Evolutionary conservation across 2,113 vertebrate genomes (phyloP), one percentile per base, ranked within the genome.

Genomic region (Sinocyclocheilus anshuiensis): DNA sequence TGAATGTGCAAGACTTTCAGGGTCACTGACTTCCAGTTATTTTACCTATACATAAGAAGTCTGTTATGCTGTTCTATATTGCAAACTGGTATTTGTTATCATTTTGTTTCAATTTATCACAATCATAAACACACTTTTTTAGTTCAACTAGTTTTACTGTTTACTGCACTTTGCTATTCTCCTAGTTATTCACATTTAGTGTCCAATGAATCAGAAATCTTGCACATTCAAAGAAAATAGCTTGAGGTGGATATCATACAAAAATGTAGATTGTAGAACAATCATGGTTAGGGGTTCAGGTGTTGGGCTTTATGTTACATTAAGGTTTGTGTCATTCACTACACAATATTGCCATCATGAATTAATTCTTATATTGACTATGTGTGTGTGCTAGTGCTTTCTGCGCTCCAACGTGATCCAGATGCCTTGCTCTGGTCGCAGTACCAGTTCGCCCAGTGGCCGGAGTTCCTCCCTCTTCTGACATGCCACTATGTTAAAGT

Each of bases 391-490:
- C 77, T 18, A 26, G 10, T 0, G 81, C 12, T 1, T 75, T 88
- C 94, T 96, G 77, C 91, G 96, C 89, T 96, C 94, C 92, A 99
- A 86, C 63, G 95, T 95, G 91, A 99, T 94, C 96, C 94, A 95
- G 85, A 99, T 95, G 69, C 97, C 97, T 0, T 93, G 94, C 86
- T 90, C 93, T 29, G 98, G 97, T 59, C 97, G 94, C 89, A 99
- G 96, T 92, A 99, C 96, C 71, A 99, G 91, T 15, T 98, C 96
- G 78, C 96, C 97, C 0, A 90, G 0, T 0, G 96, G 92, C 6
- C 89, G 90, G 22, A 99, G 94, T 0, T 98, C 96, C 29, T 98
- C 96, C 3, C 87, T 93, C 24, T 91, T 94, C 88, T 99, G 97
- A 88, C 85, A 94, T 0, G 95, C 95, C 77, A 97, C 96, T 0